Base-by-base conservation (phyloP, 2,797 vertebrate genomes). In the Smutsia temminckii region DNA sequence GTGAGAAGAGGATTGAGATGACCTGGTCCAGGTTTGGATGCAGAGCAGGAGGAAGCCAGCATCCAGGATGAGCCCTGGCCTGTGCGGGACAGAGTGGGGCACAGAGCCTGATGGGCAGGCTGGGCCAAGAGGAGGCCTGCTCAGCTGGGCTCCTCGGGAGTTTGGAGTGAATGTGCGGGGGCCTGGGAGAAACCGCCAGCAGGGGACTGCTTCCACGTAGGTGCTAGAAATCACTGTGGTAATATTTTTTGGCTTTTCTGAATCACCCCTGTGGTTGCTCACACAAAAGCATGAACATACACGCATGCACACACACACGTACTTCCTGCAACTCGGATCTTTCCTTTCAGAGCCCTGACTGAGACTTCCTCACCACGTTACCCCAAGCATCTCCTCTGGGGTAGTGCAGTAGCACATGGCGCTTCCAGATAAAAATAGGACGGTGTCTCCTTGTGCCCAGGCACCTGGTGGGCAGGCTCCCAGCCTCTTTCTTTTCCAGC, bases 361-460 rank as follows among this genome's bases (percentile, higher is more conserved):
- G 1, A 25, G 68, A 25, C 21, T 16, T 71, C 49, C 51, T 81
- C 25, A 13, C 61, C 34, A 6, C 3, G 57, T 59, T 53, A 91
- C 95, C 96, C 75, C 61, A 88, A 95, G 55, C 93, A 64, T 98
- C 97, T 98, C 91, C 93, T 13, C 14, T 71, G 42, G 91, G 96
- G 96, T 92, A 91, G 96, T 92, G 91, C 96, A 97, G 98, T 95
- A 84, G 94, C 97, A 98, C 59, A 68, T 95, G 97, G 96, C 96
- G 96, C 97, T 94, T 90, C 49, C 77, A 84, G 97, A 96, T 97
- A 98, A 98, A 98, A 98, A 98, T 98, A 98, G 98, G 98, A 97
- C 2, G 13, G n/a, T 6, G 42, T 64, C 93, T 95, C 55, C 95
- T 96, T 93, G 93, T 95, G 97, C 94, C 97, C 94, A 96, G 97